Conservation (phyloP, 2,888 invertebrate genomes). For the Chorisops tibialis region DNA sequence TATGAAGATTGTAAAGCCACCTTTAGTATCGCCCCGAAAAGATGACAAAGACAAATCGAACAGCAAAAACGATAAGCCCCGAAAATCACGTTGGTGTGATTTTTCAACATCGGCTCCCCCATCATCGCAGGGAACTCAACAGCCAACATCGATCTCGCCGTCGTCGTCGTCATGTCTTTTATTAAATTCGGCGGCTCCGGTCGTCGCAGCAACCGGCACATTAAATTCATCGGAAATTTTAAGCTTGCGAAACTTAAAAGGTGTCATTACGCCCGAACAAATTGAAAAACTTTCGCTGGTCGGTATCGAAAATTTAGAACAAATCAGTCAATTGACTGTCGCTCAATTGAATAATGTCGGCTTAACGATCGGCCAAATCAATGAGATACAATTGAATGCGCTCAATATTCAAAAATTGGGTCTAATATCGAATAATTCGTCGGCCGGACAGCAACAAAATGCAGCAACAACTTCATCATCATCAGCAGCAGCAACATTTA, state of each 20-base stretch:
- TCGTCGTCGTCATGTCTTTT: neutral
- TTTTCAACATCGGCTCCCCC: neutral
- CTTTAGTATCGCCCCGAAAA: slow-evolving; percentile 32
- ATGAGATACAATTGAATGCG: slow-evolving; percentile 62
- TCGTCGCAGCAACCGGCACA: slow-evolving; percentile 29
- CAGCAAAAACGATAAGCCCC: slow-evolving; percentile 40
- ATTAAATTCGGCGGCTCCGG: neutral
- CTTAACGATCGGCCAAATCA: slow-evolving; percentile 59
- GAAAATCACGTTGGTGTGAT: slow-evolving; percentile 51
- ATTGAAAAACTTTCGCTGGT: slow-evolving; percentile 59
- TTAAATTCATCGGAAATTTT: slow-evolving; percentile 49
- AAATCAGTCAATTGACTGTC: slow-evolving; percentile 60
- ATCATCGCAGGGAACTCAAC: too few relatives aligned
- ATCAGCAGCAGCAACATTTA: neutral
- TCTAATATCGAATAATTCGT: slow-evolving; percentile 36
- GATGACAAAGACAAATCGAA: slow-evolving; percentile 51
- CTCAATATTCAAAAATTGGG: slow-evolving; percentile 59
- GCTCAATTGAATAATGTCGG: slow-evolving; percentile 61
- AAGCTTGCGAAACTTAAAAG: slow-evolving; percentile 58
- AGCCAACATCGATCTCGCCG: neutral
- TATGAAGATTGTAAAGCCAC: slow-evolving; percentile 46
- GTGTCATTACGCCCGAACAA: slow-evolving; percentile 58
- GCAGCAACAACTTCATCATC: neutral
- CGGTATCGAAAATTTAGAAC: slow-evolving; percentile 62
- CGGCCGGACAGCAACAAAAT: neutral